Conservation (phyloP, 2,888 invertebrate genomes). For the Cremastinae sp. region DNA sequence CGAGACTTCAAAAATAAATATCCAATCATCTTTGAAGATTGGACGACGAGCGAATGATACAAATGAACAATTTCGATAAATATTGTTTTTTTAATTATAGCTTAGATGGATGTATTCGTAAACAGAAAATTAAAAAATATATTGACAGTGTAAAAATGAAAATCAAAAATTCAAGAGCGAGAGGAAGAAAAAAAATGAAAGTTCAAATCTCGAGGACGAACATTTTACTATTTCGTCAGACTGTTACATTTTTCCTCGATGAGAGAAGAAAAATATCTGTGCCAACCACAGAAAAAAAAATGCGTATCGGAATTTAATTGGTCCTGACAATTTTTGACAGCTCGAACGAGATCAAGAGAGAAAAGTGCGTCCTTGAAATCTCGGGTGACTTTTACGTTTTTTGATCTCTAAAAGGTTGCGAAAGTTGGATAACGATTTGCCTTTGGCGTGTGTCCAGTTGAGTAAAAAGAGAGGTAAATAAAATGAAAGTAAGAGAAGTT, state of each 20-base stretch:
- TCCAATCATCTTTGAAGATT: no score
- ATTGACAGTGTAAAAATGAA: background rate
- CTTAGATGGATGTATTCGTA: no score
- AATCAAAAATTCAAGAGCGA: slow-evolving; percentile 28
- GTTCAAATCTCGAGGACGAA: slow-evolving; percentile 45
- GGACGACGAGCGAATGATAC: no score
- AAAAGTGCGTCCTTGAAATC: no score
- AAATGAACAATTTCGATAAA: no score
- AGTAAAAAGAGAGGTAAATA: background rate
- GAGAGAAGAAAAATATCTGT: no score
- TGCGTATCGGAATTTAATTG: background rate
- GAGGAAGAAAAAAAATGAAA: slow-evolving; percentile 51
- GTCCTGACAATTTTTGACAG: background rate
- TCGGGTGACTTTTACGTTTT: background rate
- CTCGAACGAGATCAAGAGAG: no score
- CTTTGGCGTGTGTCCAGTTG: background rate
- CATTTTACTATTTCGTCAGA: background rate
- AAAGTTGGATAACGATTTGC: slow-evolving; percentile 1
- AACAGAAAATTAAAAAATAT: background rate
- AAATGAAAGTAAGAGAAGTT: background rate
- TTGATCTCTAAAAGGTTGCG: background rate
- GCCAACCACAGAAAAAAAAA: background rate
- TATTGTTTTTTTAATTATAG: no score
- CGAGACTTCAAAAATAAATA: no score
- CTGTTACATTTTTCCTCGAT: background rate